Evolutionary conservation across 2,888 invertebrate genomes (phyloP).

Genomic region (Augochlorella aurata): DNA sequence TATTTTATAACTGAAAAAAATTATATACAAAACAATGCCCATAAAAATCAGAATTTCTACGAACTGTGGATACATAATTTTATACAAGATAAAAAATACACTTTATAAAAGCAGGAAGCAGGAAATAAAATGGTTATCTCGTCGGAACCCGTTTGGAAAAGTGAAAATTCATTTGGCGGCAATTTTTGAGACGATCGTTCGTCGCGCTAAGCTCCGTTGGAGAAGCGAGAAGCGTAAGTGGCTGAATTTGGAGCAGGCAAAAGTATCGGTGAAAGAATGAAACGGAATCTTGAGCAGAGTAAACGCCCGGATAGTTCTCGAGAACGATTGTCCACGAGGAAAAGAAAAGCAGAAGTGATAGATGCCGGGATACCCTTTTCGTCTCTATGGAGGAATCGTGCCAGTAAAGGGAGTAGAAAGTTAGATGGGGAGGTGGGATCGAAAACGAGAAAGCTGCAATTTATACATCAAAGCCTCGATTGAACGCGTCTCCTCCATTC

Average conservation of each 20-base stretch:
- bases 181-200: background rate
- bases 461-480: slow-evolving; percentile 74
- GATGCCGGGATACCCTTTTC: slow-evolving; percentile 65
- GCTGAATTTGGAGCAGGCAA: background rate
- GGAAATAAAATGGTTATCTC: background rate
- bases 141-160: background rate
- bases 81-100: no score
- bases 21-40: no score
- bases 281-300: slow-evolving; percentile 53
- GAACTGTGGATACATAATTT: no score
- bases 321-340: slow-evolving; percentile 64
- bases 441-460: slow-evolving; percentile 70
- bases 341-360: slow-evolving; percentile 69
- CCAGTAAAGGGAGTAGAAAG: slow-evolving; percentile 65
- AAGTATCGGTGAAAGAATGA: slow-evolving; percentile 49
- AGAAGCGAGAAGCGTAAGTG: slow-evolving; percentile 18
- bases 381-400: slow-evolving; percentile 64
- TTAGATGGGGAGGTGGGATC: slow-evolving; percentile 55
- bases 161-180: background rate
- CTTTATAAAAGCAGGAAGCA: no score
- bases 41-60: no score
- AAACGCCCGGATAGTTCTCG: slow-evolving; percentile 60
- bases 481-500: slow-evolving; percentile 66
- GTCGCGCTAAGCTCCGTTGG: background rate
- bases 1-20: background rate